Evolutionary conservation across 2,113 vertebrate genomes (phyloP), one percentile per base, ranked within the genome.

Genomic region (Pica pica): DNA sequence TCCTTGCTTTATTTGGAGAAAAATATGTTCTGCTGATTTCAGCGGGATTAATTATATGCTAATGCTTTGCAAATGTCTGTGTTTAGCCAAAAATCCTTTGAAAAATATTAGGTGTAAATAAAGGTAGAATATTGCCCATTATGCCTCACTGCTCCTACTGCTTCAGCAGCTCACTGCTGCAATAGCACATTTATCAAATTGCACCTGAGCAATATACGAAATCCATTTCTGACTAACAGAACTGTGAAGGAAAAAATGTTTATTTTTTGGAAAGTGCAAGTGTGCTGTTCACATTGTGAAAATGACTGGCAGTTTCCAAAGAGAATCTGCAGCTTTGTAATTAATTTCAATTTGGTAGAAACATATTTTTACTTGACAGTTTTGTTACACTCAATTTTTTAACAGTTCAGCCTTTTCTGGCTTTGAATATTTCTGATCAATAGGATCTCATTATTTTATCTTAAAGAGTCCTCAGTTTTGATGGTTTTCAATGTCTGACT

Each of bases 261-360:
- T 83, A 33, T 77, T 77, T 94, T 61, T n/a, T 67, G 59, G 42
- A 55, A 78, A 87, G 31, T 28, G 18, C 21, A 20, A 37, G 13
- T 41, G 18, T 65, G n/a, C 53, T 74, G 9, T 74, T 83, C 52
- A 47, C 64, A 39, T 44, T 87, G 64, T 69, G 56, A 78, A 90
- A 91, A 55, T 67, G 60, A 67, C 49, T 70, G 42, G 24, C 42
- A 83, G 39, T 16, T 89, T 55, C 39, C 39, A 82, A 87, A 87
- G 33, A 42, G 57, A 78, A 84, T 30, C 28, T 60, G 19, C n/a
- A 71, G 74, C 28, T 87, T 86, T 59, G 14, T 74, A 90, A 94
- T 89, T 95, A 85, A 90, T 95, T 93, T 95, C 75, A 74, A n/a
- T 73, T 77, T 73, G 67, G 21, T 56, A 70, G 42, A 90, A 94